Evolutionary conservation across 2,113 vertebrate species (phyloP), one percentile per base, ranked within the genome.

Genomic region (Cariama cristata): DNA sequence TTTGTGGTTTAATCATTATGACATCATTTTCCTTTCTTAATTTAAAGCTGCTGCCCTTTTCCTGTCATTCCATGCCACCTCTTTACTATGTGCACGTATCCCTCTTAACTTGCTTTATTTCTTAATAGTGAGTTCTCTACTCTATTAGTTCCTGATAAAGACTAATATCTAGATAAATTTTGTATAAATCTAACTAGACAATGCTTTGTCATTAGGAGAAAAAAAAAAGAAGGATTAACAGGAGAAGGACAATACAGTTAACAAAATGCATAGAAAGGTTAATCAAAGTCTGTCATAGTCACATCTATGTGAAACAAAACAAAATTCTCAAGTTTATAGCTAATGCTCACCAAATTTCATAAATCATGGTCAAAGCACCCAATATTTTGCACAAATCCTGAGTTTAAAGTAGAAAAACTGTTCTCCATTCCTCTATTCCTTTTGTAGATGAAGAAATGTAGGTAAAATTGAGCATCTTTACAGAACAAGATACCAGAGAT

Each of bases 1-100:
- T 97, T 95, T 94, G 79, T 96, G 86, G 91, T 94, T 98, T 94
- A 89, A 90, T 96, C 80, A 53, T 88, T 91, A 89, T 91, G 91
- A 95, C 80, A 81, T 94, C 91, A 95, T 96, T 96, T 97, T 96
- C 79, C 88, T 86, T 88, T 91, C 87, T 90, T 91, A 91, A 95
- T 88, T 96, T 91, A 91, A 92, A 90, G 59, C 87, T 96, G 79
- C 90, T 97, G 83, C 91, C 75, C 75, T 94, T 86, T 95, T 95
- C 81, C 92, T 94, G 59, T 88, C 92, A 64, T 86, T 95, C 95
- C 89, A 84, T 80, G 84, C 87, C 87, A 87, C 77, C 74, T 89
- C 93, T 94, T 94, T 81, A 81, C 85, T 93, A 81, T 0, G 2
- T 79, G 72, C 84, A 95, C 55, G 2, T 93, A 95, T 93, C 76